Conservation (phyloP, 37 sponge, comb jelly and placozoan species). For the Hormiphora californensis region DNA sequence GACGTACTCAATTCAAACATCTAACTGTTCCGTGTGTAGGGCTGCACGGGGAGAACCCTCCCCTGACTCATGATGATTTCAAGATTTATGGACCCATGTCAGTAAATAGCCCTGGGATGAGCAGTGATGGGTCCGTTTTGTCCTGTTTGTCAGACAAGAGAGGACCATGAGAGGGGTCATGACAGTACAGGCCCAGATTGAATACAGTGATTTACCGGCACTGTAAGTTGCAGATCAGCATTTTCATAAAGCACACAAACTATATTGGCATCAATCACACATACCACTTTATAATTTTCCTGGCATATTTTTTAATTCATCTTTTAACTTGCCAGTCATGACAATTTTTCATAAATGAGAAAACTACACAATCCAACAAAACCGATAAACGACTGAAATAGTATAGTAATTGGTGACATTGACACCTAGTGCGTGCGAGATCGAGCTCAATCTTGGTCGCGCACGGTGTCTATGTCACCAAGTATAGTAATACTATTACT, state of each 20-base stretch:
- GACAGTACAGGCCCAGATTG: not conserved
- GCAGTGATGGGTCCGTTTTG: not conserved
- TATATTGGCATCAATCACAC: no score
- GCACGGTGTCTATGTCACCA: no score
- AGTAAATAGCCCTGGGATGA: not conserved
- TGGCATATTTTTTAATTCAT: no score
- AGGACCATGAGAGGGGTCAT: not conserved
- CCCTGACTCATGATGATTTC: not conserved
- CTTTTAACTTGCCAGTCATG: no score
- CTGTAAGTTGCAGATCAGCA: not conserved
- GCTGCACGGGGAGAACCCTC: not conserved
- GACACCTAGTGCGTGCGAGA: no score
- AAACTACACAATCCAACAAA: no score
- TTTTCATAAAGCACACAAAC: not conserved
- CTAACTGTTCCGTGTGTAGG: not conserved
- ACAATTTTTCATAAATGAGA: no score
- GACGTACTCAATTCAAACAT: not conserved
- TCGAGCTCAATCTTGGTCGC: no score
- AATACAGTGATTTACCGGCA: not conserved
- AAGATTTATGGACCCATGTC: not conserved
- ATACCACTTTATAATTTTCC: no score
- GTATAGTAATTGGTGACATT: no score
- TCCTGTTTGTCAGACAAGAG: not conserved
- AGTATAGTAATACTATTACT: no score
- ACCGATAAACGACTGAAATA: no score